These are phyloP conservation scores for Myrmecobius fasciatus DNA, from an alignment of 2,113 vertebrate species.

Conservation along the genomic window DNA sequence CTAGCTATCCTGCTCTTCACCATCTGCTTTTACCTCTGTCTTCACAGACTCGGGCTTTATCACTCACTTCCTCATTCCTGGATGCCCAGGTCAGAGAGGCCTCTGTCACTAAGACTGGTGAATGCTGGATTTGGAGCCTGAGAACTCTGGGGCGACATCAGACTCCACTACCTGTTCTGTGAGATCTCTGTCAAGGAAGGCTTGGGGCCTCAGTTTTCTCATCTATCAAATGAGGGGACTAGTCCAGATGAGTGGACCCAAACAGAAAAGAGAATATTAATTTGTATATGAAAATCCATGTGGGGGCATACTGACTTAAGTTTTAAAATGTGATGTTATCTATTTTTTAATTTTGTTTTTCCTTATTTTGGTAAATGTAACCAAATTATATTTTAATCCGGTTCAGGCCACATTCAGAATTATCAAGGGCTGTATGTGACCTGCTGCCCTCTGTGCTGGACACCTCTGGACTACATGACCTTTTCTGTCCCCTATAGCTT, in stretches of 20 bases:
- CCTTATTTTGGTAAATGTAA: neutral
- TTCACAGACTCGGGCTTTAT: neutral
- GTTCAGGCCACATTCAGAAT: neutral
- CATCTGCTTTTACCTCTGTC: neutral
- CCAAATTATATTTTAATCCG: neutral
- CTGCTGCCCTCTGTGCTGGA: neutral
- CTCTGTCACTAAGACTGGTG: neutral
- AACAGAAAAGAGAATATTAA: neutral
- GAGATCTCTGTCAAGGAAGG: neutral
- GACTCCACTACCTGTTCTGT: neutral
- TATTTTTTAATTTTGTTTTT: neutral
- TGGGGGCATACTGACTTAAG: neutral
- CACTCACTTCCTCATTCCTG: neutral
- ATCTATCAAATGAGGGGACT: neutral
- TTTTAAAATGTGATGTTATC: neutral
- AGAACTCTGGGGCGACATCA: neutral
- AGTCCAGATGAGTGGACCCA: neutral
- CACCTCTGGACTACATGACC: neutral
- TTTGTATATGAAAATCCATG: neutral
- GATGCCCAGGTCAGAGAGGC: neutral
- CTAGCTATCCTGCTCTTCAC: neutral
- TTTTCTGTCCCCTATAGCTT: neutral
- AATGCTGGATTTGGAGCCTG: neutral
- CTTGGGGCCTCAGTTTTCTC: neutral
- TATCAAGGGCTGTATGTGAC: neutral